A percentile compares a stretch with the other conserved stretches of the same genome.
Conservation (phyloP, 2,797 vertebrate genomes). For the Philypnodon macrostomus region DNA sequence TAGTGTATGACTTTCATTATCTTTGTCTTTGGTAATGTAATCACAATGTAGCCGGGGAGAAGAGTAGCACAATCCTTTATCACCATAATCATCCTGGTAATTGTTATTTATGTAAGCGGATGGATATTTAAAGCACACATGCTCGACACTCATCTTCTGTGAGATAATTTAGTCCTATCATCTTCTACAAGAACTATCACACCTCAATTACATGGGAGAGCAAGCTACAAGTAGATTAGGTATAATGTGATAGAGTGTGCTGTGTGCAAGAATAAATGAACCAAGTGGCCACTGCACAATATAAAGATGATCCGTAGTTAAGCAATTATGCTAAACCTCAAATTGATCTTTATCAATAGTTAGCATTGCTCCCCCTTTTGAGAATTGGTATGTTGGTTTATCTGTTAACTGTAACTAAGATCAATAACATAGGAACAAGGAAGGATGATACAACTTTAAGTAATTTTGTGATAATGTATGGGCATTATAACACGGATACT, state of each 20-base stretch:
- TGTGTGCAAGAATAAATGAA: not conserved
- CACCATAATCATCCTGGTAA: slow-evolving; percentile 41
- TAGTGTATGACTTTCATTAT: slow-evolving; percentile 54
- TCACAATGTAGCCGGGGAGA: slow-evolving; percentile 35
- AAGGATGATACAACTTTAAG: too few species aligned
- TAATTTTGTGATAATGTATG: too few species aligned
- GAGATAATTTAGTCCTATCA: slow-evolving; percentile 24
- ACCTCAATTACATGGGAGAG: slow-evolving; percentile 17
- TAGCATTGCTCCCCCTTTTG: too few species aligned
- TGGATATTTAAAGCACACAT: slow-evolving; percentile 49
- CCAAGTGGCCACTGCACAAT: too few species aligned
- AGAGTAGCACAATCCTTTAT: slow-evolving; percentile 44
- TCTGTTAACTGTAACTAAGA: too few species aligned
- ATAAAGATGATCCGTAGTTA: too few species aligned
- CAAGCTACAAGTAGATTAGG: not conserved
- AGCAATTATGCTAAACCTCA: too few species aligned
- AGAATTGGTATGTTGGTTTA: too few species aligned
- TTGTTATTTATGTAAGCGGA: slow-evolving; percentile 54
- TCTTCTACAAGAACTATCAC: slow-evolving; percentile 8
- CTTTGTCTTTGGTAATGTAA: slow-evolving; percentile 45
- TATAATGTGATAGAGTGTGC: not conserved
- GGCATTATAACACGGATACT: too few species aligned
- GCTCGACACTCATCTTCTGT: too few species aligned
- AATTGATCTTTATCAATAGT: too few species aligned
- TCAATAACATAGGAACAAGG: too few species aligned